phyloP scores from a whole-genome alignment of 1,140 invertebrate genomes.

The Agrilus planipennis region DNA sequence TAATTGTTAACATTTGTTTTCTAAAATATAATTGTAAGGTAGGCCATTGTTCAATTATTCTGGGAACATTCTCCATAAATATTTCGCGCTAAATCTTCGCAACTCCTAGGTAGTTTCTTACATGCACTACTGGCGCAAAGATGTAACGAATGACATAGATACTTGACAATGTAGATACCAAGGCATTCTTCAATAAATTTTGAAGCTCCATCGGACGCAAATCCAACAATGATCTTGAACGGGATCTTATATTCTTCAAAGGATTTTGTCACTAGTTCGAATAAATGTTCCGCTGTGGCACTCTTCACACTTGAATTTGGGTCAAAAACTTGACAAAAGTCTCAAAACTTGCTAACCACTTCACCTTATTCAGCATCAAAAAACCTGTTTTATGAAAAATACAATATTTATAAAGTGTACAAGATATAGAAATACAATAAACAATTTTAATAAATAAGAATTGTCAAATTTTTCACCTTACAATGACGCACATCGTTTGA shows the following conservation, averaged over 20 bases:
- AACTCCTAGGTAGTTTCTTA: conserved; percentile 21
- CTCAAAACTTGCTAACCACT: no score
- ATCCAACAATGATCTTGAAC: background rate
- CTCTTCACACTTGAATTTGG: no score
- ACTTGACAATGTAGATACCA: conserved; percentile 26
- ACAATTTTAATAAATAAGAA: background rate
- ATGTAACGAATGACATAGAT: conserved; percentile 30
- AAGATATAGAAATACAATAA: background rate
- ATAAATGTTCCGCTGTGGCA: conserved; percentile 3
- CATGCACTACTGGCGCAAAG: conserved; percentile 31
- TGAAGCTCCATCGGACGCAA: background rate
- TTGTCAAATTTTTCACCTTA: background rate
- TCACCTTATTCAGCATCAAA: no score
- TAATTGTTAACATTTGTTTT: background rate
- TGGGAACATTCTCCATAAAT: background rate
- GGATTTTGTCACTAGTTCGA: background rate
- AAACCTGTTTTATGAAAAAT: no score
- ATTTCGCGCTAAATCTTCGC: background rate
- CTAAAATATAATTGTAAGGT: conserved; percentile 2
- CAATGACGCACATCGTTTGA: background rate
- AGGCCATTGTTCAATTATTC: conserved; percentile 1
- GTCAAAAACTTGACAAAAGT: background rate
- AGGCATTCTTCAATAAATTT: conserved; percentile 8
- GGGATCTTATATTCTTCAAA: background rate
- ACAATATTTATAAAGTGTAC: background rate